Percentiles rank a stretch among this genome's conserved stretches.
phyloP scores from a whole-genome alignment of 1,140 invertebrate genomes.

The Eciton burchellii region DNA sequence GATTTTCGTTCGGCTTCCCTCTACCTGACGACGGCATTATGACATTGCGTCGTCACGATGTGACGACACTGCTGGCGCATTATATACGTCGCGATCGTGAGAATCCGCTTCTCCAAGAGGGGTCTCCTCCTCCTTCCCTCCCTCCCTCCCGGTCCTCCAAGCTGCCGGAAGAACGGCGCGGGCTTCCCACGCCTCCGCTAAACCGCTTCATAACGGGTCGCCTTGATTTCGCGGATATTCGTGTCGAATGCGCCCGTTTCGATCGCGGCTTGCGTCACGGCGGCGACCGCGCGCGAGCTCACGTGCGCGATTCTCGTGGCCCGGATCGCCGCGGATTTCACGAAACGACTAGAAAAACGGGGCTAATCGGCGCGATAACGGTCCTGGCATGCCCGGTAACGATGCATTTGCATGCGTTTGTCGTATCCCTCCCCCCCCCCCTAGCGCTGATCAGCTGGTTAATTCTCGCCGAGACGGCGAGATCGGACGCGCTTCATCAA shows the following conservation, averaged over 20 bases:
- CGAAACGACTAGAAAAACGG: slow-evolving; percentile 69
- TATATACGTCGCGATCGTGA: slow-evolving; percentile 81
- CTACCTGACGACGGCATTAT: neutral
- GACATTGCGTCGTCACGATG: slow-evolving; percentile 46
- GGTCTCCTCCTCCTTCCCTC: no score
- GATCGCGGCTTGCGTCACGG: slow-evolving; percentile 63
- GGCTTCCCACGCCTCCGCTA: slow-evolving; percentile 82
- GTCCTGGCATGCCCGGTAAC: slow-evolving; percentile 45
- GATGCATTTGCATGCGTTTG: slow-evolving; percentile 70
- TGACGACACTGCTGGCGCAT: slow-evolving; percentile 61
- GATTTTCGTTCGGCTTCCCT: neutral
- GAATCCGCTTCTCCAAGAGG: slow-evolving; percentile 77
- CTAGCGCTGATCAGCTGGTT: slow-evolving; percentile 41
- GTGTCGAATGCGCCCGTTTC: slow-evolving; percentile 67
- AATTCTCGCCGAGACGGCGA: slow-evolving; percentile 8
- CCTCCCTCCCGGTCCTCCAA: no score
- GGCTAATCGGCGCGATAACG: slow-evolving; percentile 71
- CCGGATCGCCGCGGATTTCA: slow-evolving; percentile 59
- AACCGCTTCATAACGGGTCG: slow-evolving; percentile 83
- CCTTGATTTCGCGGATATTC: slow-evolving; percentile 71
- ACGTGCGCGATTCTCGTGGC: slow-evolving; percentile 61
- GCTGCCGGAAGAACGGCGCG: slow-evolving; percentile 79
- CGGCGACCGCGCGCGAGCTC: slow-evolving; percentile 30
- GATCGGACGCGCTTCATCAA: neutral
- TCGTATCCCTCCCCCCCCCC: slow-evolving; percentile 15